Conservation (phyloP, 2,888 invertebrate genomes). For the Hyposoter didymator region DNA sequence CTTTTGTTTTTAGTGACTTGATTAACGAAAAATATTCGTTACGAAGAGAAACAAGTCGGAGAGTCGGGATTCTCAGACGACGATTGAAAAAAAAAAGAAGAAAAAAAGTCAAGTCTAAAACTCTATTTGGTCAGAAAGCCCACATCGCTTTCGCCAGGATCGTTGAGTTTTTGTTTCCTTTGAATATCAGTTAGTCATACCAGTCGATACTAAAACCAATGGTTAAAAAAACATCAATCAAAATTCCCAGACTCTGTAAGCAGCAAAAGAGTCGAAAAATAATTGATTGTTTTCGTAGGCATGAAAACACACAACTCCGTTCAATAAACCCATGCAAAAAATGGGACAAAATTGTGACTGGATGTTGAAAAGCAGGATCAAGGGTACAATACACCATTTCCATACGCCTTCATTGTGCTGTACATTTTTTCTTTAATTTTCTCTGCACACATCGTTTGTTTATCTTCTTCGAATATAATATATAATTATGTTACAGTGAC, state of each 20-base stretch:
- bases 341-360: conserved; percentile 69
- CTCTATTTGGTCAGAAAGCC: background rate
- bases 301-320: conserved; percentile 2
- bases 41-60: background rate
- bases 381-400: conserved; percentile 76
- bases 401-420: conserved; percentile 76
- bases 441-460: conserved; percentile 73
- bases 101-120: background rate
- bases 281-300: conserved; percentile 17
- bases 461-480: conserved; percentile 66
- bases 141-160: background rate
- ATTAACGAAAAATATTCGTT: conserved; percentile 19
- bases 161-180: background rate
- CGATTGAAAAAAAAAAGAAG: background rate
- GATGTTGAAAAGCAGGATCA: conserved; percentile 76
- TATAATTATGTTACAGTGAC: conserved; percentile 79
- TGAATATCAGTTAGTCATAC: background rate
- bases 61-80: background rate
- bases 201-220: background rate
- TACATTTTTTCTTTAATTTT: conserved; percentile 77
- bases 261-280: conserved; percentile 23
- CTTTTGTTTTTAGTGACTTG: conserved; percentile 23
- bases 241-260: conserved; percentile 24
- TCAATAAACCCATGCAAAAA: conserved; percentile 72
- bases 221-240: background rate